phyloP scores from a whole-genome alignment of 2,113 vertebrate species.

The Electrona antarctica region DNA sequence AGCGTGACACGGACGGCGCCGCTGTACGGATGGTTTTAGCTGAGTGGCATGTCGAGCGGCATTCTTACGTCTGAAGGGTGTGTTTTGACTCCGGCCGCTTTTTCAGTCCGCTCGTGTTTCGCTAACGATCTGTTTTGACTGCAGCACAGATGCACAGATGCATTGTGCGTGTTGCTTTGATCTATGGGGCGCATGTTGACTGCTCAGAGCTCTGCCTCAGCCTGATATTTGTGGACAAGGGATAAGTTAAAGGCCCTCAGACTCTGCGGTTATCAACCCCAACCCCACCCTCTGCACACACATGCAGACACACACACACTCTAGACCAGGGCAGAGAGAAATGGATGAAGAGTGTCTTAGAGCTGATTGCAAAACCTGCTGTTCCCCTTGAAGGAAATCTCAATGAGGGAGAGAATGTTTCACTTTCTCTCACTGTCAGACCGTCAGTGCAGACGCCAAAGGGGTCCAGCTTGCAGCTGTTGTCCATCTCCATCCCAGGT shows the following conservation, averaged over 20 bases:
- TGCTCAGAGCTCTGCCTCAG: constrained; percentile 27
- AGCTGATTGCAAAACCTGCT: constrained; percentile 33
- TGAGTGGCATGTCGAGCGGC: no score
- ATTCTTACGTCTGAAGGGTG: no score
- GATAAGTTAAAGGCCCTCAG: constrained; percentile 37
- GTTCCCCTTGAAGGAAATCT: constrained; percentile 36
- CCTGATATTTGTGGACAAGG: constrained; percentile 13
- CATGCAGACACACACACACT: background rate
- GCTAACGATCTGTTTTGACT: constrained; percentile 33
- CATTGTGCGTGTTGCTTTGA: constrained; percentile 33
- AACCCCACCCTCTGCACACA: no score
- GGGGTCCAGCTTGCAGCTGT: background rate
- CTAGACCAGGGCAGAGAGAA: constrained; percentile 6
- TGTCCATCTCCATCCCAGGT: constrained; percentile 38
- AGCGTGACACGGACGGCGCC: no score
- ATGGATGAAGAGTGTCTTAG: constrained; percentile 47
- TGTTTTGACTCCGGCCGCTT: no score
- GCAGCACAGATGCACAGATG: constrained; percentile 17
- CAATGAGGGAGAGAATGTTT: constrained; percentile 35
- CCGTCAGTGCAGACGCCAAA: constrained; percentile 35
- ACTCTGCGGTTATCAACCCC: constrained; percentile 27
- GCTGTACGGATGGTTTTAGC: no score
- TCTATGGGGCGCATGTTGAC: constrained; percentile 9
- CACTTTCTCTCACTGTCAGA: constrained; percentile 41
- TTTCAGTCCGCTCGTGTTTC: background rate